Conservation (phyloP, 1,140 invertebrate genomes). For the Catajapyx aquilonaris region DNA sequence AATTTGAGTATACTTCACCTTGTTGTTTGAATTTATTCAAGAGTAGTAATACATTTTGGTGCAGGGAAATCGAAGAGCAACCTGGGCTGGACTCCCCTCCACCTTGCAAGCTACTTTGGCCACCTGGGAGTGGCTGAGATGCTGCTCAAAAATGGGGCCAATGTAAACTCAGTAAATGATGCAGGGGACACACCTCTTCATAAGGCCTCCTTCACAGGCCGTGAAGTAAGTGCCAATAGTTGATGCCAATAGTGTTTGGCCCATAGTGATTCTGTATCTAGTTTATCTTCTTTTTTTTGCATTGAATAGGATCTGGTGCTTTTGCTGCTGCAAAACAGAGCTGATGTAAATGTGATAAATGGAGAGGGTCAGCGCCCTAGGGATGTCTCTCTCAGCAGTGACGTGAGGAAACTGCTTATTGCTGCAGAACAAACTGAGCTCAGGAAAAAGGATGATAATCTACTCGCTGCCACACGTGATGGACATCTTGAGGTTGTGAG, state of each 20-base stretch:
- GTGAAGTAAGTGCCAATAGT: constrained; percentile 32
- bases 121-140: constrained; percentile 27
- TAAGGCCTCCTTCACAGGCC: constrained; percentile 30
- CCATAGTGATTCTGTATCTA: constrained; percentile 7
- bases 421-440: constrained; percentile 35
- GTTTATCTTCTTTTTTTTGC: constrained; percentile 7
- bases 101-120: constrained; percentile 39
- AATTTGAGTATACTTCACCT: too few relatives aligned
- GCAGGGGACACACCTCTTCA: constrained; percentile 35
- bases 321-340: constrained; percentile 38
- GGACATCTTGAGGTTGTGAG: constrained; percentile 31
- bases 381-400: constrained; percentile 29
- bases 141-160: constrained; percentile 29
- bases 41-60: too few relatives aligned
- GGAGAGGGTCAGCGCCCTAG: constrained; percentile 33
- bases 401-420: constrained; percentile 32
- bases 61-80: constrained; percentile 25
- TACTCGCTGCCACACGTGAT: constrained; percentile 34
- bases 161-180: constrained; percentile 41
- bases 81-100: constrained; percentile 36
- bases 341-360: constrained; percentile 49
- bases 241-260: constrained; percentile 9
- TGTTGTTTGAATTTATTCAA: too few relatives aligned
- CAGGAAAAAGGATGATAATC: constrained; percentile 24
- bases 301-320: constrained; percentile 54